These are phyloP conservation scores for Gisinianus flammeolus DNA, from an alignment of 2,888 invertebrate species.

Conservation along the genomic window DNA sequence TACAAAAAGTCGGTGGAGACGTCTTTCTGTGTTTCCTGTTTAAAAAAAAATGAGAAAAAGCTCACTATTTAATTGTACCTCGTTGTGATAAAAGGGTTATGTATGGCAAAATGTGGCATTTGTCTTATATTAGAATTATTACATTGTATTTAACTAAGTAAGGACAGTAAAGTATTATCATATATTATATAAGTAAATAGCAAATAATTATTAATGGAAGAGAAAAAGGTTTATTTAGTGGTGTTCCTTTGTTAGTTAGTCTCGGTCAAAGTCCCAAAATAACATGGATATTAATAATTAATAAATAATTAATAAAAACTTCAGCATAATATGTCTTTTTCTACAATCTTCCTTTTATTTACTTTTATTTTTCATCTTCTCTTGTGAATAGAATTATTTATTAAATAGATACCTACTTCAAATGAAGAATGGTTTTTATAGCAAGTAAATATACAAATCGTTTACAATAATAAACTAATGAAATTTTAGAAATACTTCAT, in stretches of 20 bases:
- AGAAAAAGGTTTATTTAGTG: neutral
- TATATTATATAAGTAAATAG: neutral
- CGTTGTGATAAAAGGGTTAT: constrained; percentile 39
- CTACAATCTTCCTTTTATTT: neutral
- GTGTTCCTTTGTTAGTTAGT: constrained; percentile 10
- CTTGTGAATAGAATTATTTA: neutral
- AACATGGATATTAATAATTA: constrained; percentile 28
- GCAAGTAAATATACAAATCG: too few relatives aligned
- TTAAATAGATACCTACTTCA: neutral
- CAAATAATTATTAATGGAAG: neutral
- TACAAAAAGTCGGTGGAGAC: neutral
- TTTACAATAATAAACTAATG: too few relatives aligned
- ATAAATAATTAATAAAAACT: constrained; percentile 22
- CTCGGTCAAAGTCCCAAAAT: constrained; percentile 11
- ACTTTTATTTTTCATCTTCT: neutral
- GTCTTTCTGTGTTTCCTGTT: constrained; percentile 15
- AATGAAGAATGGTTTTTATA: too few relatives aligned
- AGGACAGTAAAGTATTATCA: constrained; percentile 15
- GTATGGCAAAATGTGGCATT: neutral
- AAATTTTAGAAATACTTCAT: neutral
- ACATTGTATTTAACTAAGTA: constrained; percentile 10
- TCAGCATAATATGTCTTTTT: neutral
- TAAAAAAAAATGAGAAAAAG: constrained; percentile 27
- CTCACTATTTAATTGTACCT: constrained; percentile 39
- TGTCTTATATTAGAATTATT: constrained; percentile 26